Evolutionary conservation across 2,113 vertebrate genomes (phyloP).

Genomic region (Malurus cyaneus): DNA sequence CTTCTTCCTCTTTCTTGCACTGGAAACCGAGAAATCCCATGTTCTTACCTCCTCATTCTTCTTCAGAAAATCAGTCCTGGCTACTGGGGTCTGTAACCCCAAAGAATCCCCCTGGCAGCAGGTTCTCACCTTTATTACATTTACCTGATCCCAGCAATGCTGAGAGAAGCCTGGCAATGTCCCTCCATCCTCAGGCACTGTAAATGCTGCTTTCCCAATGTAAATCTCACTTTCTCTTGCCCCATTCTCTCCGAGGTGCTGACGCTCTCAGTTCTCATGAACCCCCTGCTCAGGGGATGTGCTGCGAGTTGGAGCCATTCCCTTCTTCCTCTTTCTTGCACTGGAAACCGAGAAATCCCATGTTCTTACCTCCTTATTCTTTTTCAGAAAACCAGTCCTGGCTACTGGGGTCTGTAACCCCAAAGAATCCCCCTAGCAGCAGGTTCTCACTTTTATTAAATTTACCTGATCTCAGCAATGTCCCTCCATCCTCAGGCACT

Average conservation of each 20-base stretch:
- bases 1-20: not conserved
- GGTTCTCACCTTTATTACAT: not conserved
- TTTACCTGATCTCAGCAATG: rapidly evolving
- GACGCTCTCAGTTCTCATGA: slow-evolving; percentile 72
- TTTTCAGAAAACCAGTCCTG: not conserved
- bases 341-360: not conserved
- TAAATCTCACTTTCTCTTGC: rapidly evolving
- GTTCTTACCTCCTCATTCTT: not conserved
- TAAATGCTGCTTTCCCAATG: rapidly evolving
- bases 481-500: rapidly evolving
- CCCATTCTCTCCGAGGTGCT: not conserved
- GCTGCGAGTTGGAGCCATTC: not conserved
- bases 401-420: not conserved
- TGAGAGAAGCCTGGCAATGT: too few relatives aligned
- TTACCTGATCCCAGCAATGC: rapidly evolving
- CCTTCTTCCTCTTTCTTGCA: not conserved
- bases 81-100: not conserved
- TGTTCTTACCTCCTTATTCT: not conserved
- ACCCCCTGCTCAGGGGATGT: slow-evolving; percentile 66
- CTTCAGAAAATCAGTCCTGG: not conserved
- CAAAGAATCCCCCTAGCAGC: not conserved
- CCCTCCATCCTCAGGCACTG: rapidly evolving
- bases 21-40: not conserved
- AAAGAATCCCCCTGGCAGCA: not conserved
- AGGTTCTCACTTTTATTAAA: not conserved